Evolutionary conservation across 1,140 invertebrate species (phyloP), one percentile per base, ranked within the genome.

Genomic region (Drosophila tropicalis): DNA sequence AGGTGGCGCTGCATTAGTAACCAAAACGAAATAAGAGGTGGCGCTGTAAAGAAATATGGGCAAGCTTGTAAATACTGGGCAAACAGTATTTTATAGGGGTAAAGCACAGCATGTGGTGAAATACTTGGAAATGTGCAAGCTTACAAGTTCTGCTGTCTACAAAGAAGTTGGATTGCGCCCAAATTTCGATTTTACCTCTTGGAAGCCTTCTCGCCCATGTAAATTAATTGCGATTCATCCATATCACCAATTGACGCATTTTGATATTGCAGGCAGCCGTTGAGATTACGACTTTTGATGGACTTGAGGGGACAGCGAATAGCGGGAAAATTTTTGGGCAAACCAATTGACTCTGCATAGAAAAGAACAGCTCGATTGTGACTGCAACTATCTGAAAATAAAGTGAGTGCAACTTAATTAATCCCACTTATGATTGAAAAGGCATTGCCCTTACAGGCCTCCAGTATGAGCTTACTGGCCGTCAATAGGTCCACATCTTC

Each of bases 321-420:
- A 0, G 74, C 57, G 1, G 90, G 87, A 67, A 91, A 91, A 36
- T 76, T 90, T 13, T 51, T 63, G 0, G 87, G 78, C 60, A 90
- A 12, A 0, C 77, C 84, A 36, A 91, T 77, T 1, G 91, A 89
- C 39, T 92, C 91, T 0, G 91, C 90, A 55, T 81, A 92, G 2
- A 91, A 76, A 13, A 84, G 29, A 6, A 91, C 90, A 0, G 91
- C 91, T 0, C 90, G 76, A 56, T 92, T 90, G 44, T 92, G 91
- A 65, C 91, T 92, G 65, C 91, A 92, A 67, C 90, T 91, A 40
- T 91, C 90, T 91, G 29, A 10, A 15, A 40, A 13, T 15, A 19
- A 9, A 0, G 41, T 32, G 36, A 47, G 5, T 1, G 10, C 15
- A 1, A 17, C 17, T 55, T 58, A 19, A 29, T 22, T 25, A 9